Base-by-base conservation (phyloP, 2,113 vertebrate species). In the Kryptolebias marmoratus region DNA sequence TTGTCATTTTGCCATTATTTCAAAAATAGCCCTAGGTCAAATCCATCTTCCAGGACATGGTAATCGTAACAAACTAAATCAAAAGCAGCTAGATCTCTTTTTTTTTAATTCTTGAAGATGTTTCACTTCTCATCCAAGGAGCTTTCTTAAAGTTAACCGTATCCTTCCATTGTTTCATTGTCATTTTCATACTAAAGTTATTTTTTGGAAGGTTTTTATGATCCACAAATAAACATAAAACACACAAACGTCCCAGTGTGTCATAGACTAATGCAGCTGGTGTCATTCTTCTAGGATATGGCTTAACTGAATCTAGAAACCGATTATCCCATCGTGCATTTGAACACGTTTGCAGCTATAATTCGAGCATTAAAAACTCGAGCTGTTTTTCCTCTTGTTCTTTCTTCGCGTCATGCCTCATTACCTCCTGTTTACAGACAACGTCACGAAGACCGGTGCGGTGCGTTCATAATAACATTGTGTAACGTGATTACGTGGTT, bases 381-480 rank as follows among this genome's bases (percentile, higher is more conserved):
- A 30, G 12, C 2, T 45, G 22, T 62, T 62, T 48, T 48, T 2
- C 14, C n/a, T 7, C 4, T 45, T 18, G 18, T 22, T 42, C 18
- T 22, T n/a, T 22, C 18, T 60, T 44, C 11, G 11, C 3, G 10
- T 64, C 62, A 32, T 6, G 14, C 44, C 10, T 63, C 27, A 48
- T 63, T 63, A 64, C 15, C 62, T 50, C 10, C 4, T 36, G 47
- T 50, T 32, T 50, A 28, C 45, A 64, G 47, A 31, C 28, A 64
- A 32, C 30, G 31, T 45, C 22, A 49, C 27, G n/a, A 42, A 45
- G 42, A 36, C 7, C 36, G 7, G 7, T 22, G 59, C 22, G 28
- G 15, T 11, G 45, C n/a, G 14, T 50, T 64, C 30, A 49, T 30
- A 49, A 18, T 7, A 48, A 48, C 15, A 63, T 50, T 64, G 13